Evolutionary conservation across 1,140 invertebrate species (phyloP).

Genomic region (Aphis craccivora): DNA sequence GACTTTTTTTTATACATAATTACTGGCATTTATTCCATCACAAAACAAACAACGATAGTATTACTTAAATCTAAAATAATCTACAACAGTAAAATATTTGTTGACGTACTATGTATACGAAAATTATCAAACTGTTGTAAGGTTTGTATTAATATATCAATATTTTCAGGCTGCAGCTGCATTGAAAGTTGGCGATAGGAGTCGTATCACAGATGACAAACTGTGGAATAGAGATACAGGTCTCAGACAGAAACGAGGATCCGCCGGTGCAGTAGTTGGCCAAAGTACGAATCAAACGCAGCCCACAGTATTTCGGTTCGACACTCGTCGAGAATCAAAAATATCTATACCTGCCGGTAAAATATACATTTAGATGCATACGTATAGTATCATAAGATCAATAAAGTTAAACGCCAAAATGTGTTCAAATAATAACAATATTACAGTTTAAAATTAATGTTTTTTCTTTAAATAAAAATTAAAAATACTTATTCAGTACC

Average conservation of each 20-base stretch:
- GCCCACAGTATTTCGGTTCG: constrained; percentile 38
- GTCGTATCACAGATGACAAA: constrained; percentile 46
- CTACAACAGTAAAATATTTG: background rate
- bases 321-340: constrained; percentile 41
- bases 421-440: background rate
- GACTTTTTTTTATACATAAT: background rate
- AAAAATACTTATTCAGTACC: background rate
- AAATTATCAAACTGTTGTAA: background rate
- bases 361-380: background rate
- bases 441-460: background rate
- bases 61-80: background rate
- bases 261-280: constrained; percentile 31
- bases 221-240: constrained; percentile 44
- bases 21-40: too few species aligned
- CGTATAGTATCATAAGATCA: background rate
- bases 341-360: constrained; percentile 38
- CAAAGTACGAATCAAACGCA: constrained; percentile 35
- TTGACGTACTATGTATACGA: background rate
- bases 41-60: background rate
- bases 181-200: constrained; percentile 40
- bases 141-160: background rate
- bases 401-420: background rate
- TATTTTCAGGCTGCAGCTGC: constrained; percentile 44
- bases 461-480: background rate
- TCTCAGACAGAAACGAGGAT: constrained; percentile 45